Evolutionary conservation across 1,140 invertebrate species (phyloP).

Genomic region (Lordiphosa collinella): DNA sequence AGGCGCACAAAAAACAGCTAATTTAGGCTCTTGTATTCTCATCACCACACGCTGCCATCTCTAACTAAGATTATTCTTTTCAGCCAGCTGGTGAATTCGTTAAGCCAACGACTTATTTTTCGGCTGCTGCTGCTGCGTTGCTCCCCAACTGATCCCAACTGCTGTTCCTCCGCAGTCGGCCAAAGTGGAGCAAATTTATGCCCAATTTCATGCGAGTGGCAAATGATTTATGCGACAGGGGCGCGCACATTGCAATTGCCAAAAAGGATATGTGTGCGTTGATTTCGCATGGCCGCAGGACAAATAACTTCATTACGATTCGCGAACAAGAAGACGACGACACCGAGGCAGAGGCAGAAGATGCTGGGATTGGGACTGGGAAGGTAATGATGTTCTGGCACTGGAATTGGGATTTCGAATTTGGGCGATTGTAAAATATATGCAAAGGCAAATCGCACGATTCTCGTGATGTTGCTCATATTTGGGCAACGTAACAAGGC

Average conservation of each 20-base stretch:
- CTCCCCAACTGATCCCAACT: background rate
- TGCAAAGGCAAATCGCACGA: slow-evolving; percentile 74
- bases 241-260: slow-evolving; percentile 63
- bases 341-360: background rate
- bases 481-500: slow-evolving; percentile 74
- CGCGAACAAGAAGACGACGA: too few relatives aligned
- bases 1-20: too few relatives aligned
- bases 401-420: slow-evolving; percentile 45
- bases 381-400: slow-evolving; percentile 54
- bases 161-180: slow-evolving; percentile 1
- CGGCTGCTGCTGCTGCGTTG: slow-evolving; percentile 1
- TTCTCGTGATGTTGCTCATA: slow-evolving; percentile 77
- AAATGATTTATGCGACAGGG: slow-evolving; percentile 77
- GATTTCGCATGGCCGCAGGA: slow-evolving; percentile 71
- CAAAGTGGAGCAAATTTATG: slow-evolving; percentile 78
- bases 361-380: too few relatives aligned
- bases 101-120: slow-evolving; percentile 65
- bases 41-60: slow-evolving; percentile 10
- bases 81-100: slow-evolving; percentile 55
- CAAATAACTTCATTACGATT: slow-evolving; percentile 75
- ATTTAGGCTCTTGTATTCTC: too few relatives aligned
- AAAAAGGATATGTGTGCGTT: slow-evolving; percentile 74
- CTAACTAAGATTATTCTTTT: slow-evolving; percentile 16
- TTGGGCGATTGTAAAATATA: slow-evolving; percentile 69
- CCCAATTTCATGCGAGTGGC: slow-evolving; percentile 76